Base-by-base conservation (phyloP, 2,113 vertebrate genomes). In the Esox niger region DNA sequence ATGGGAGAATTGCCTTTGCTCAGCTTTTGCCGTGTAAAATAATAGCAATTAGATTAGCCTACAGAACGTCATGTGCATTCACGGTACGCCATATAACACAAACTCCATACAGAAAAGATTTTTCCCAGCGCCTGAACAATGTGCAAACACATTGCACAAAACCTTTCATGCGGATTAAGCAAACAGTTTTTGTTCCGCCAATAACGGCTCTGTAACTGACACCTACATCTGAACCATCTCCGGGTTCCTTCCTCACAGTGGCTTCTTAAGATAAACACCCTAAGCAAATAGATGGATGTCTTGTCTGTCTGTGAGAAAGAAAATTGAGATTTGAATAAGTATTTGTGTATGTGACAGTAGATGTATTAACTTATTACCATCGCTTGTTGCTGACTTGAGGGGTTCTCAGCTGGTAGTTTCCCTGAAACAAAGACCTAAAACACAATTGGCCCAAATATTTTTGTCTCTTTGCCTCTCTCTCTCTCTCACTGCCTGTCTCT, bases 231-330 rank as follows among this genome's bases (percentile, higher is more conserved):
- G 20, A 23, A 52, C n/a, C 8, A n/a, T 23, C 47, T 52, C 47
- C 7, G 47, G 47, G n/a, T 52, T 9, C 47, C 47, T 21, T 23
- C 47, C 47, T 23, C n/a, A 1, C 47, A 52, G 47, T 17, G 8
- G n/a, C 47, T n/a, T 15, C 29, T 23, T 20, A 49, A 63, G 33
- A 47, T 29, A 30, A 43, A 38, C 49, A 32, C 9, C 17, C 3
- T 6, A 46, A 55, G 54, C 13, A 67, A 68, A 70, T 29, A 66
- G 47, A 63, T 75, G 63, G 29, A 58, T 66, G 62, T 47, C 9
- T 7, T n/a, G 17, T 54, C 21, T 32, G 21, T 62, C 20, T 13
- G 1, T 10, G 38, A 4, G 38, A 15, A 15, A 38, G 27, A 20
- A 23, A 33, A 6, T 11, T 15, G 15, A 33, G 29, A 62, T 21